Conservation (phyloP, 2,888 invertebrate genomes). For the Sturmia bella region DNA sequence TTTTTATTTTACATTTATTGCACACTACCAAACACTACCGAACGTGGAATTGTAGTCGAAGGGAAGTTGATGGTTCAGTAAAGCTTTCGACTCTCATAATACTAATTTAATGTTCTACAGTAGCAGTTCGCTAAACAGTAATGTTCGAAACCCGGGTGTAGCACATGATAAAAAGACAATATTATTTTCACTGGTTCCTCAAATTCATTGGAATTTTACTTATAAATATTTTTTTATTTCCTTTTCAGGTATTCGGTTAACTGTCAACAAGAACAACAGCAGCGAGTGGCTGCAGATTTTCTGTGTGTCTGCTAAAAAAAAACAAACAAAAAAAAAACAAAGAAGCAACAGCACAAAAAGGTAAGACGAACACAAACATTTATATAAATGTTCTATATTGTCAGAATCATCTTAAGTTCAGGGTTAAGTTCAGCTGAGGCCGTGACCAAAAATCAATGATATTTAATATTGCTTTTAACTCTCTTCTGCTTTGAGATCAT, state of each 20-base stretch:
- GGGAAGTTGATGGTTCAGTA: too few relatives aligned
- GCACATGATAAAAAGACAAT: too few relatives aligned
- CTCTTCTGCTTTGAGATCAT: constrained; percentile 15
- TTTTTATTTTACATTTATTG: too few relatives aligned
- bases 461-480: constrained; percentile 60
- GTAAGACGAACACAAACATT: constrained; percentile 58
- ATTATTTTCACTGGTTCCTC: too few relatives aligned
- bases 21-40: too few relatives aligned
- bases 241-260: not conserved
- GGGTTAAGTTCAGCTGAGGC: constrained; percentile 72
- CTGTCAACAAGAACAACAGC: constrained; percentile 26
- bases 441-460: constrained; percentile 74
- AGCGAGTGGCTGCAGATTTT: constrained; percentile 20
- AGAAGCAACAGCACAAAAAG: constrained; percentile 14
- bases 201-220: too few relatives aligned
- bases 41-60: too few relatives aligned
- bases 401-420: constrained; percentile 73
- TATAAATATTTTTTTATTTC: not conserved
- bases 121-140: too few relatives aligned
- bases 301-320: not conserved
- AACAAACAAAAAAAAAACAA: constrained; percentile 1
- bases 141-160: too few relatives aligned
- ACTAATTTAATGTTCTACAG: too few relatives aligned
- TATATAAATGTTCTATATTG: constrained; percentile 75
- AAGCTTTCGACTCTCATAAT: too few relatives aligned